Conservation (phyloP, 2,888 invertebrate genomes). For the Noctua comes region DNA sequence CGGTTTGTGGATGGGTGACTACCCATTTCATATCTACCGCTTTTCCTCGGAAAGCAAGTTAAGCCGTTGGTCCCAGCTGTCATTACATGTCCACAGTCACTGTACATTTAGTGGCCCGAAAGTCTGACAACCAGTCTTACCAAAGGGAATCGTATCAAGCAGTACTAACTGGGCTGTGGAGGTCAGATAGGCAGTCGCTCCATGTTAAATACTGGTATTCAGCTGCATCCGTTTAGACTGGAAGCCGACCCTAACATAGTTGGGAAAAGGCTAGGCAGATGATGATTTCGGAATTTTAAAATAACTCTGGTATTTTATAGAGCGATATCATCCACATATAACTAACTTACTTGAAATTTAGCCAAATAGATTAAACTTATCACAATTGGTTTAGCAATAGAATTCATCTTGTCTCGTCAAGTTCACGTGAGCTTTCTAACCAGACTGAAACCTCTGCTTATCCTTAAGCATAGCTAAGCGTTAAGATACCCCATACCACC, state of each 20-base stretch:
- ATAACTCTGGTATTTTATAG: not conserved
- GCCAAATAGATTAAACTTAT: not conserved
- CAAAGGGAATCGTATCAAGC: not conserved
- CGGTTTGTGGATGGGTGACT: no score
- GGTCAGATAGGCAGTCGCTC: not conserved
- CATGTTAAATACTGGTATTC: not conserved
- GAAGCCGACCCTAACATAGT: not conserved
- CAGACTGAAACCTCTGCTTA: slow-evolving; percentile 1
- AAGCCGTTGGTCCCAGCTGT: no score
- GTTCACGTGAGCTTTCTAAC: not conserved
- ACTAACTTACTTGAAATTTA: not conserved
- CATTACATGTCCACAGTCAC: no score
- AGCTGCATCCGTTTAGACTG: not conserved
- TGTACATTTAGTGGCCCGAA: no score
- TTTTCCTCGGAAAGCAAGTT: not conserved
- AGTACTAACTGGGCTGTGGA: not conserved
- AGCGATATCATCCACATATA: not conserved
- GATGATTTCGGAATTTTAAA: not conserved
- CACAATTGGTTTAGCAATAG: not conserved
- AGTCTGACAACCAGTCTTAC: not conserved
- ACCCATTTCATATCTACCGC: no score
- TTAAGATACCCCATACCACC: slow-evolving; percentile 29
- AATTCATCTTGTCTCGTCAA: no score
- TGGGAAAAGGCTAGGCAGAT: not conserved
- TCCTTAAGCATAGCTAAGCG: not conserved